Evolutionary conservation across 2,113 vertebrate genomes (phyloP).

Genomic region (Perca fluviatilis): DNA sequence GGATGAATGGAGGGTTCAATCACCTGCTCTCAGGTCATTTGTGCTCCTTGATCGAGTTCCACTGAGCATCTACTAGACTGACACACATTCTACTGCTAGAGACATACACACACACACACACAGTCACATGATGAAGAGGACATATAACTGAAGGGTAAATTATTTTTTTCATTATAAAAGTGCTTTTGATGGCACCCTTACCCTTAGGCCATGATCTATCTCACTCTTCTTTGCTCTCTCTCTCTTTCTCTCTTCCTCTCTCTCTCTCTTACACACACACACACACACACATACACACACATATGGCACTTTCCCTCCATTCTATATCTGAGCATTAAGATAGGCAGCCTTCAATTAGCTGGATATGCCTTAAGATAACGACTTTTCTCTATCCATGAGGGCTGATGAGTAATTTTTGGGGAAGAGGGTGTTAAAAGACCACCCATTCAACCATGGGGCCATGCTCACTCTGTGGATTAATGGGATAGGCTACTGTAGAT

Average conservation of each 20-base stretch:
- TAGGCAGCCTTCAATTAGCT: conserved; percentile 70
- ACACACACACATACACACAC: conserved; percentile 15
- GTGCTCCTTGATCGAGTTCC: conserved; percentile 65
- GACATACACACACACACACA: conserved; percentile 20
- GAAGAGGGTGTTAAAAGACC: conserved; percentile 62
- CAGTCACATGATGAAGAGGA: conserved; percentile 34
- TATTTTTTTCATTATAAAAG: conserved; percentile 51
- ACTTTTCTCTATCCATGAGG: conserved; percentile 43
- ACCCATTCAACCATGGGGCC: conserved; percentile 60
- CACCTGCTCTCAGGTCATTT: conserved; percentile 65
- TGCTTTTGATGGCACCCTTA: conserved; percentile 45
- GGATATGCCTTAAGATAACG: conserved; percentile 51
- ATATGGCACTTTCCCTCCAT: conserved; percentile 1
- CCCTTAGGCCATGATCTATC: conserved; percentile 40
- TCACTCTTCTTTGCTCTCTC: not conserved
- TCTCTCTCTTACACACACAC: not conserved
- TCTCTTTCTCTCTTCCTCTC: not conserved
- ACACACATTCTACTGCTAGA: conserved; percentile 39
- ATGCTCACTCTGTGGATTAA: conserved; percentile 47
- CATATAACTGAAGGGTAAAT: conserved; percentile 53
- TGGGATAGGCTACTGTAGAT: conserved; percentile 48
- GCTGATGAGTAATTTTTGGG: conserved; percentile 58
- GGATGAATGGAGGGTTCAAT: conserved; percentile 61
- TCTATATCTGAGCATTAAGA: conserved; percentile 52
- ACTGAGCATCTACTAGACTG: conserved; percentile 43